Evolutionary conservation across 2,113 vertebrate species (phyloP), one percentile per base, ranked within the genome.

Genomic region (Salvator merianae): DNA sequence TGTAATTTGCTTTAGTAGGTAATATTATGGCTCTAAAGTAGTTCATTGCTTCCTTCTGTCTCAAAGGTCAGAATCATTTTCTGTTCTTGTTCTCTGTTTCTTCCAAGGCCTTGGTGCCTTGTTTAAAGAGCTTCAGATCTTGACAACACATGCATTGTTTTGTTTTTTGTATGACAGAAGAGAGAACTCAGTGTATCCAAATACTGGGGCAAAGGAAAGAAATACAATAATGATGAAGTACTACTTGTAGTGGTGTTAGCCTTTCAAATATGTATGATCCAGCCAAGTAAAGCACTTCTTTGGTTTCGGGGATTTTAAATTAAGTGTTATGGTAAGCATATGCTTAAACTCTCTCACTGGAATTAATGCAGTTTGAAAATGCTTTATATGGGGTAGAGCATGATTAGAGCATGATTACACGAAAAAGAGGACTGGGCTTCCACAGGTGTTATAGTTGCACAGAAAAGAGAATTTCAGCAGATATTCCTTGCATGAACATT

Each of bases 111-210:
- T 92, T 94, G 91, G 14, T 7, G 90, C 87, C 68, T 34, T 91
- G 89, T 92, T 93, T 92, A 92, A 88, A 89, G 91, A 88, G 88
- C 87, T 90, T 90, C 24, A 80, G 88, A 74, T 88, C 88, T 81
- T 73, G 13, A 0, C 82, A 77, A 87, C 73, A 84, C 83, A 86
- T 43, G 86, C 89, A 90, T 14, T 82, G 86, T 90, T 93, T 83
- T 84, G 77, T 24, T 30, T 83, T n/a, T 32, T 77, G 83, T 38
- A n/a, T 43, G 83, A 79, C 50, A 72, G 69, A 71, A 83, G 86
- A 62, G 66, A 88, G 72, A 87, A 84, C 63, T 85, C 85, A 7
- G 22, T 85, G 86, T 92, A 89, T 68, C 38, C 74, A 85, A 90
- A 73, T 79, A 70, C 1, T 2, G 30, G 71, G 36, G 43, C 50